Conservation (phyloP, 2,797 vertebrate species). For the Erithacus rubecula region DNA sequence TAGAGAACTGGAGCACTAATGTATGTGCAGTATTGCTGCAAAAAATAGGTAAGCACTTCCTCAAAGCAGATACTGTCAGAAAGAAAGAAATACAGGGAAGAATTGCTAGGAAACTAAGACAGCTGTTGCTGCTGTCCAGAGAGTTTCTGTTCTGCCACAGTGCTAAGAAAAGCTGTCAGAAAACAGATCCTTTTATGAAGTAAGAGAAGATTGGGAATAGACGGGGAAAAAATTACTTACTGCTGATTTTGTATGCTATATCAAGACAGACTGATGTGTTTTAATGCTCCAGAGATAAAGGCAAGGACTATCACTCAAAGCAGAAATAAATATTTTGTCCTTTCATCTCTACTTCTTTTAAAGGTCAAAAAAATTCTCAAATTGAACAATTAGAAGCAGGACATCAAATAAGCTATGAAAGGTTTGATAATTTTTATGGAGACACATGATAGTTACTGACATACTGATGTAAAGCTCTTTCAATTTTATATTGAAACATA, state of each 20-base stretch:
- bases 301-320: background rate
- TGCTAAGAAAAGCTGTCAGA: constrained; percentile 21
- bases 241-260: background rate
- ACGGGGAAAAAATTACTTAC: background rate
- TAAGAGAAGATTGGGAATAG: constrained; percentile 2
- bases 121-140: constrained; percentile 2
- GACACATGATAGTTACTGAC: background rate
- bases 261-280: background rate
- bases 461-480: background rate
- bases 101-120: background rate
- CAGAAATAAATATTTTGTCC: background rate
- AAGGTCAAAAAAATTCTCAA: background rate
- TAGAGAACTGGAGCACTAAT: background rate
- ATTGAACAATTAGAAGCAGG: constrained; percentile 30
- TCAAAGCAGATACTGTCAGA: background rate
- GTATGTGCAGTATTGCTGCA: background rate
- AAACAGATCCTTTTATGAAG: constrained; percentile 15
- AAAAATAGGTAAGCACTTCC: background rate
- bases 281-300: constrained; percentile 13
- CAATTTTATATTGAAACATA: background rate
- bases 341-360: constrained; percentile 8
- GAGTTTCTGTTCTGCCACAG: constrained; percentile 7
- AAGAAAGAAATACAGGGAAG: background rate
- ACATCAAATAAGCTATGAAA: background rate
- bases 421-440: background rate